Evolutionary conservation across 1,140 invertebrate species (phyloP).

Genomic region (Brachionus asplanchnoidis): DNA sequence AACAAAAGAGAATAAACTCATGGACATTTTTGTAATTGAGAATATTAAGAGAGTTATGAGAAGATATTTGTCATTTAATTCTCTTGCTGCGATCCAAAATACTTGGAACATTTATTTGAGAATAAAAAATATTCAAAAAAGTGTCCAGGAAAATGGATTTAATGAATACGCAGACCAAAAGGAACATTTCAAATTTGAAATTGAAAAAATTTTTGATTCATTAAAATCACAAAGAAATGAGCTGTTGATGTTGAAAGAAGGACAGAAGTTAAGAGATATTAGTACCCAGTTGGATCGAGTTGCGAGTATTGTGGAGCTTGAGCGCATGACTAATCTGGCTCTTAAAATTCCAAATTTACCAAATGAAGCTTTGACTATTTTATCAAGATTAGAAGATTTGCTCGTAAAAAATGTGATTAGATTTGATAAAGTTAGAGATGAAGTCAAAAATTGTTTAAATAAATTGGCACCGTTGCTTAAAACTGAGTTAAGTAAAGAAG

Average conservation of each 20-base stretch:
- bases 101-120: not conserved
- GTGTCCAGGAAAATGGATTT: not conserved
- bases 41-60: not conserved
- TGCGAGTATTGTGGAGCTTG: not conserved
- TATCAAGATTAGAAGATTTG: not conserved
- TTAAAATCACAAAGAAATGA: not conserved
- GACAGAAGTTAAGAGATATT: not conserved
- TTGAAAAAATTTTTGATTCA: not conserved
- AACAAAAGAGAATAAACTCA: not conserved
- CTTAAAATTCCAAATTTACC: not conserved
- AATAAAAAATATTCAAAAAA: not conserved
- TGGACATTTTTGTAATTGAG: too few species aligned
- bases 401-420: not conserved
- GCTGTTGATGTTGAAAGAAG: not conserved
- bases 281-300: not conserved
- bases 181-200: not conserved
- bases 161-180: not conserved
- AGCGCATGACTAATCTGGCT: not conserved
- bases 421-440: not conserved
- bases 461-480: not conserved
- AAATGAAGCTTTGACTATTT: not conserved
- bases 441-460: not conserved
- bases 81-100: not conserved
- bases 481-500: slow-evolving; percentile 47
- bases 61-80: not conserved